Evolutionary conservation across 2,797 vertebrate genomes (phyloP).

Genomic region (Adelosebastes latens): DNA sequence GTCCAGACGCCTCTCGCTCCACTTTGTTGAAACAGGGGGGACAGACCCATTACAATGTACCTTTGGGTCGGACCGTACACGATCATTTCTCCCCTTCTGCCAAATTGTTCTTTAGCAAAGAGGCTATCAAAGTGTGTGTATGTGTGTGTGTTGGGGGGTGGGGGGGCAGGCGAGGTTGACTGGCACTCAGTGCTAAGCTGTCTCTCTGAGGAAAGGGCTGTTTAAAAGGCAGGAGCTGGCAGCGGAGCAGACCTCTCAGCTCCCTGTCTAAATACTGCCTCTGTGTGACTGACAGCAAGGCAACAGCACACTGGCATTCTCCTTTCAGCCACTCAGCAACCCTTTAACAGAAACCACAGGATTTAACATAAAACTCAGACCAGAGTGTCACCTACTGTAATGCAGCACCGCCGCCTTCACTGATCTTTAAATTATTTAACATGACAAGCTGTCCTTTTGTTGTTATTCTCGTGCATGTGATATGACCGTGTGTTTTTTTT

Average conservation of each 20-base stretch:
- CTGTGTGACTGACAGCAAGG: conserved; percentile 79
- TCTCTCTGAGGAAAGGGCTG: conserved; percentile 80
- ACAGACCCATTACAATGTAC: conserved; percentile 75
- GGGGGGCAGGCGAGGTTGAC: conserved; percentile 65
- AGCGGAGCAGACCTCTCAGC: conserved; percentile 77
- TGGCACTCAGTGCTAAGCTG: conserved; percentile 77
- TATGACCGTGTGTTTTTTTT: conserved; percentile 2
- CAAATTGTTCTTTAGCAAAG: conserved; percentile 68
- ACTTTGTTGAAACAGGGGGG: conserved; percentile 72
- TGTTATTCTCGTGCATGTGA: conserved; percentile 24
- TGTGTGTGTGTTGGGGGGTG: background rate
- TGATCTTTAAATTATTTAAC: conserved; percentile 65
- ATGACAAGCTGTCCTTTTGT: conserved; percentile 61
- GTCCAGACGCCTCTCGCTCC: conserved; percentile 71
- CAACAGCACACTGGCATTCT: conserved; percentile 73
- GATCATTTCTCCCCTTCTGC: conserved; percentile 65
- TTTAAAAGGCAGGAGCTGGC: conserved; percentile 80
- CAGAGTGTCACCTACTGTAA: conserved; percentile 57
- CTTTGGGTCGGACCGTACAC: conserved; percentile 68
- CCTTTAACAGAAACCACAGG: conserved; percentile 69
- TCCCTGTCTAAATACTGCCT: conserved; percentile 80
- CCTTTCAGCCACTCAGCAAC: conserved; percentile 69
- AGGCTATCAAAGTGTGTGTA: conserved; percentile 45
- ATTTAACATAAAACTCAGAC: conserved; percentile 68
- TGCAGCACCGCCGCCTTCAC: conserved; percentile 32